phyloP scores from a whole-genome alignment of 2,888 invertebrate species.

The Reticulitermes lucifugus region DNA sequence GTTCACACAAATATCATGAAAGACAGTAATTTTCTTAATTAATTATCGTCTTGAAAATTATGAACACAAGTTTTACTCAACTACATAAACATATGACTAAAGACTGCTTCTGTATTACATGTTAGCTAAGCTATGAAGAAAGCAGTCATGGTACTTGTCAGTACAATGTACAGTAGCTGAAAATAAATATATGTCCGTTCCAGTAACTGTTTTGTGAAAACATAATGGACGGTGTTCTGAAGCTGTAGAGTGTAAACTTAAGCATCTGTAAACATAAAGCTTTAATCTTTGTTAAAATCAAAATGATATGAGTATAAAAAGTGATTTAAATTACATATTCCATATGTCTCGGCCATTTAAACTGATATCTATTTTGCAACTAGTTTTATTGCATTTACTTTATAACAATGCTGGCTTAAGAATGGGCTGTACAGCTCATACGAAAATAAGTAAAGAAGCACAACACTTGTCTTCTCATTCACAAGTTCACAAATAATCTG shows the following conservation, averaged over 20 bases:
- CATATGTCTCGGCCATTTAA: not conserved
- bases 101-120: no score
- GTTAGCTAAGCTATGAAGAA: not conserved
- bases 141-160: no score
- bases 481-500: conserved; percentile 21
- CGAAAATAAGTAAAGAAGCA: not conserved
- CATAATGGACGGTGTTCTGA: not conserved
- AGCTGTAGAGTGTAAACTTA: not conserved
- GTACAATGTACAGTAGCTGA: no score
- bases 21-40: no score
- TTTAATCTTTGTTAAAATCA: not conserved
- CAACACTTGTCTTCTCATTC: conserved; percentile 12
- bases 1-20: no score
- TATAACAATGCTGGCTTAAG: not conserved
- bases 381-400: not conserved
- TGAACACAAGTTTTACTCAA: no score
- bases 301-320: not conserved
- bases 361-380: not conserved
- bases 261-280: not conserved
- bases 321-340: not conserved
- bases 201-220: no score
- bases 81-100: no score
- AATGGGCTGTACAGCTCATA: not conserved
- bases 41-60: no score
- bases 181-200: no score